A percentile compares a stretch with the other conserved stretches of the same genome.
Conservation (phyloP, 2,113 vertebrate genomes). For the Silurus asotus region DNA sequence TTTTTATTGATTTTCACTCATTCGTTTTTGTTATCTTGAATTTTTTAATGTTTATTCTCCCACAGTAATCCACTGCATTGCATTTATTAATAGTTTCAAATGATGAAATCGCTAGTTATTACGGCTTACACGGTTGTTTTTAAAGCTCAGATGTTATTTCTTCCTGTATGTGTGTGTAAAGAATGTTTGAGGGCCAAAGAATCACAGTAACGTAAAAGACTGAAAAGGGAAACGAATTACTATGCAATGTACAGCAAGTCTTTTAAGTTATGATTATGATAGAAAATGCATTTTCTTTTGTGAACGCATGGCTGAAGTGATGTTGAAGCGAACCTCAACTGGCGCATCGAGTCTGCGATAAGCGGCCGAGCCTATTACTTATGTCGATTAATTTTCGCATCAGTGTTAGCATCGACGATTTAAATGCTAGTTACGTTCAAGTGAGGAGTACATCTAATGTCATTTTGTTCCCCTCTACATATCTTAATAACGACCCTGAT, state of each 20-base stretch:
- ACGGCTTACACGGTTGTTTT: background rate
- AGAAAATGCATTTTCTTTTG: background rate
- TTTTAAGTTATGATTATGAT: conserved; percentile 19
- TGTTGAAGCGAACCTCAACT: conserved; percentile 11
- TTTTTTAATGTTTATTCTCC: background rate
- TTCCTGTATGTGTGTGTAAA: conserved; percentile 4
- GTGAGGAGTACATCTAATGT: background rate
- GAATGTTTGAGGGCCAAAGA: conserved; percentile 14
- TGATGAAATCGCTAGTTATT: background rate
- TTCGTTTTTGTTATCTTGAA: background rate
- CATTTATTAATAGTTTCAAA: background rate
- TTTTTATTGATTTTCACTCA: background rate
- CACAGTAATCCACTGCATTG: background rate
- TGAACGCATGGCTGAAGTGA: conserved; percentile 31
- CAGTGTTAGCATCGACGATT: background rate
- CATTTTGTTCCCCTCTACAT: background rate
- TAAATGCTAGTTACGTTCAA: background rate
- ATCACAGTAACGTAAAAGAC: background rate
- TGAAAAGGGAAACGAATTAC: conserved; percentile 31
- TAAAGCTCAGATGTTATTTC: background rate
- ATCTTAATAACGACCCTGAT: conserved; percentile 13
- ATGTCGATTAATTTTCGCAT: background rate
- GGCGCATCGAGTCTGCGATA: background rate
- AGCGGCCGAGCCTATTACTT: background rate
- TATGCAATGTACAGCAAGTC: conserved; percentile 51